Conservation (phyloP, 1,140 invertebrate genomes). For the Formica exsecta region DNA sequence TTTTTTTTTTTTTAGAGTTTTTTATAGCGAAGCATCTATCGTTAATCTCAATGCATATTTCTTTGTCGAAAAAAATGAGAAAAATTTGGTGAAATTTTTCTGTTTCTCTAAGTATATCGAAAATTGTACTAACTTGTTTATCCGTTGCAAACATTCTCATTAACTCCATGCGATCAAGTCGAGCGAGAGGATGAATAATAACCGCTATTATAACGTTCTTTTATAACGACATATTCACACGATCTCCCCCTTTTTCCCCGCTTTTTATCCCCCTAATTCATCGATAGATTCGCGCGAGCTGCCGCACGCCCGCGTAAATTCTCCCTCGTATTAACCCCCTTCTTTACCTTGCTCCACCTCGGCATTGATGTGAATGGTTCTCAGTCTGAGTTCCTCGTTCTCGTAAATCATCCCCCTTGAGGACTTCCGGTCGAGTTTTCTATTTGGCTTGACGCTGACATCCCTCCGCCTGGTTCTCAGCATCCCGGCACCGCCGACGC, state of each 20-base stretch:
- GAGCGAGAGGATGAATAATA: slow-evolving; percentile 22
- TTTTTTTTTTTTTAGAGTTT: background rate
- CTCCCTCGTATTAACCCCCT: background rate
- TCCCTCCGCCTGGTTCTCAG: slow-evolving; percentile 90
- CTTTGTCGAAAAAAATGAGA: background rate
- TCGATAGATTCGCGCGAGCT: slow-evolving; percentile 25
- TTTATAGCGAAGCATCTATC: background rate
- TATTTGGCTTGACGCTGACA: slow-evolving; percentile 91
- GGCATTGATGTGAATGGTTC: slow-evolving; percentile 97
- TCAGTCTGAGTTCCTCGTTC: slow-evolving; percentile 95
- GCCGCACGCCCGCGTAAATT: background rate
- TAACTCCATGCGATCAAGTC: background rate
- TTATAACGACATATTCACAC: background rate
- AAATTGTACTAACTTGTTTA: background rate
- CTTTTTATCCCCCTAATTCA: background rate
- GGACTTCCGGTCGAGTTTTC: slow-evolving; percentile 93
- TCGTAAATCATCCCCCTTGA: slow-evolving; percentile 95
- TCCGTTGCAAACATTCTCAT: background rate
- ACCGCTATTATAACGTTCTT: slow-evolving; percentile 17
- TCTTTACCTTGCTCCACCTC: slow-evolving; percentile 94
- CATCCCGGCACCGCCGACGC: slow-evolving; percentile 86
- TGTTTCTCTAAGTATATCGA: background rate
- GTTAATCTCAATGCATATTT: background rate
- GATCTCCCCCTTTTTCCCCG: background rate
- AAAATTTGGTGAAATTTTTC: background rate